Evolutionary conservation across 2,888 invertebrate genomes (phyloP).

Genomic region (Papilio demoleus): DNA sequence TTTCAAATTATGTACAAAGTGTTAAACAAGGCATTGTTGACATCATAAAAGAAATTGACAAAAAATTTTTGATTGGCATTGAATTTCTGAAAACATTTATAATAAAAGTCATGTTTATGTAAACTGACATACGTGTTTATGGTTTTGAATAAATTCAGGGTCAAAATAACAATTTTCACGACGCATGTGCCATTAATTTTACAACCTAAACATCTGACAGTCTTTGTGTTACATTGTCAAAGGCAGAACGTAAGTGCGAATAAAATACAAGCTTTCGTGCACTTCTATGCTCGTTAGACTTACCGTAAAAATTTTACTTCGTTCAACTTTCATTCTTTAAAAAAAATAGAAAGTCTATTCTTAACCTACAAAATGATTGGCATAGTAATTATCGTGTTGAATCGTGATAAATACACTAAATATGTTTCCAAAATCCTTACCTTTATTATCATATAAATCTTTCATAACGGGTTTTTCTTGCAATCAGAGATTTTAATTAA

Average conservation of each 20-base stretch:
- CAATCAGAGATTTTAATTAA: neutral
- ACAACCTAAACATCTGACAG: conserved; percentile 19
- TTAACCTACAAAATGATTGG: neutral
- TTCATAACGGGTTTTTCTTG: neutral
- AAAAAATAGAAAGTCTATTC: neutral
- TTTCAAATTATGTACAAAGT: too few relatives aligned
- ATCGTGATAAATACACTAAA: neutral
- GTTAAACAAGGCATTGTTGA: too few relatives aligned
- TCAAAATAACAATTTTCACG: conserved; percentile 22
- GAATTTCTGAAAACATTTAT: too few relatives aligned
- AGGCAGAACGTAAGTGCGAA: conserved; percentile 7
- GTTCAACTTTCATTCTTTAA: conserved; percentile 6
- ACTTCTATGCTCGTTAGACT: neutral
- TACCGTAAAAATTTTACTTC: conserved; percentile 14
- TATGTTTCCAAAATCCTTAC: neutral
- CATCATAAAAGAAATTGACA: too few relatives aligned
- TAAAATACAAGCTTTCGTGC: conserved; percentile 17
- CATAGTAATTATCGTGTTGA: neutral
- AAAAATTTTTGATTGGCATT: too few relatives aligned
- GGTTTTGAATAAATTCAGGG: neutral
- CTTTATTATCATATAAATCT: neutral
- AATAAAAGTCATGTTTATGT: too few relatives aligned
- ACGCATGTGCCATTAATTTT: neutral
- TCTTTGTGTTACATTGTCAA: conserved; percentile 25
- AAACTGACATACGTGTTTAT: too few relatives aligned